phyloP scores from a whole-genome alignment of 2,113 vertebrate species.

The Montifringilla adamsi region DNA sequence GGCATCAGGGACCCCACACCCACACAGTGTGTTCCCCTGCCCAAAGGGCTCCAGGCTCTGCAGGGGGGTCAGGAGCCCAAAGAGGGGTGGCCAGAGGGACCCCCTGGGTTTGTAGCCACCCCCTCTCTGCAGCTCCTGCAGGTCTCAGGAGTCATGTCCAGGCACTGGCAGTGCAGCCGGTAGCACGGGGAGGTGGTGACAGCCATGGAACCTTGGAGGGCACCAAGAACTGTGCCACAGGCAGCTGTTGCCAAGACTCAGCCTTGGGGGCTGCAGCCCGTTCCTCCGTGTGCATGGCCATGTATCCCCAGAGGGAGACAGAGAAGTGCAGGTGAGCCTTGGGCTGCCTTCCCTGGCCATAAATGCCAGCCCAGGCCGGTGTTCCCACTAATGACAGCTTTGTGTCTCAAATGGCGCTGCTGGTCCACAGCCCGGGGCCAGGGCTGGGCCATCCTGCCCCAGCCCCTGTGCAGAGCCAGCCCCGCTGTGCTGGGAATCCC shows the following conservation, averaged over 20 bases:
- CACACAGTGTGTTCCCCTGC: background rate
- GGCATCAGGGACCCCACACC: background rate
- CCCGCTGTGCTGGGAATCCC: background rate
- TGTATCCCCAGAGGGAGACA: background rate
- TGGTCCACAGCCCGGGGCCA: background rate
- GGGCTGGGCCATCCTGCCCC: background rate
- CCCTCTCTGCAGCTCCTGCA: background rate
- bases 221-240: background rate
- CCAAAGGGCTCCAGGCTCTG: background rate
- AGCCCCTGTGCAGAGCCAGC: background rate
- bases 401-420: background rate
- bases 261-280: background rate
- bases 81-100: background rate
- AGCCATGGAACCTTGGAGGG: background rate
- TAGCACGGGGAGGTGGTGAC: background rate
- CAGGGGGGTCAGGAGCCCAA: background rate
- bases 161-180: background rate
- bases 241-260: background rate
- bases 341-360: background rate
- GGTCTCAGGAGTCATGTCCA: background rate
- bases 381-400: background rate
- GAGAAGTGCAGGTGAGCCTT: fast-evolving
- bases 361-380: background rate
- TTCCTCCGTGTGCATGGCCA: background rate
- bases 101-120: background rate